Evolutionary conservation across 2,888 invertebrate genomes (phyloP), one percentile per base, ranked within the genome.

Genomic region (Pasiphila rectangulata): DNA sequence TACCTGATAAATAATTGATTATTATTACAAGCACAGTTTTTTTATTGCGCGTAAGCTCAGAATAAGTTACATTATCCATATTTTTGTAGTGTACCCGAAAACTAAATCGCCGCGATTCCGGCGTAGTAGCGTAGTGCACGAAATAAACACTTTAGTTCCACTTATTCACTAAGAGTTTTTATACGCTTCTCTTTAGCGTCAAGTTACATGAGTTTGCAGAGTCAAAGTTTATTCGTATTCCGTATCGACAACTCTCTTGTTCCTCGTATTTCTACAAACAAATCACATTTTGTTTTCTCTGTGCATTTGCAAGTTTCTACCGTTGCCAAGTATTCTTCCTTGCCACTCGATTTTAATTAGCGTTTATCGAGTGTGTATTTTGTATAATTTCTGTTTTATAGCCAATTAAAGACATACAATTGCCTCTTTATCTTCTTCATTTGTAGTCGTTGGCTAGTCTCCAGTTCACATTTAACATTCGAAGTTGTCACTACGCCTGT

Each of bases 121-220:
- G 36, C 40, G 48, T 49, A 38, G 40, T 40, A 36, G 49, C 49
- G 35, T 32, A 40, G 39, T 30, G 30, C 16, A 25, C 35, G 17
- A 12, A 30, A 47, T 12, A 29, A 23, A 32, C 34, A 50, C 50
- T 48, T 47, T 32, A 17, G 10, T 37, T 45, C 27, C 34, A 36
- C 30, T 39, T 43, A 38, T n/a, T 23, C 39, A 49, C 36, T 24
- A 42, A 34, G 34, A 34, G 32, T 38, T 40, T 42, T 46, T 42
- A 13, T 19, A 30, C 35, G 38, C 30, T 32, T 29, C 38, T 44
- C 36, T 39, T 36, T 10, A 29, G 15, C 17, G 30, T 12, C 15
- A 37, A 44, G 49, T 45, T 40, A 36, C 15, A 40, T 27, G 36
- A 30, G 49, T 49, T n/a, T 49, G 44, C 44, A 49, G 20, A 29